phyloP scores from a whole-genome alignment of 2,797 vertebrate genomes.

The Neosilurus mollespiculum region DNA sequence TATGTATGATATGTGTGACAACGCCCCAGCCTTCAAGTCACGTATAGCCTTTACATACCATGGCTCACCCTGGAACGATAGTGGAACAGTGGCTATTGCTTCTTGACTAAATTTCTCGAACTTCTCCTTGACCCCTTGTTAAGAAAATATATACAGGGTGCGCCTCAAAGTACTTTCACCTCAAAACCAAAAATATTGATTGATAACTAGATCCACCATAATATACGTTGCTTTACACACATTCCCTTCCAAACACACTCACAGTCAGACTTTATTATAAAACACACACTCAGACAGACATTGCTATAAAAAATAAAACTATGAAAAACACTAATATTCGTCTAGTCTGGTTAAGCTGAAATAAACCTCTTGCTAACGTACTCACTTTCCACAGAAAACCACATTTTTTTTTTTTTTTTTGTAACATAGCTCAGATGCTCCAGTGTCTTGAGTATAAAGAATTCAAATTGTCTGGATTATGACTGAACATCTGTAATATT shows the following conservation, averaged over 20 bases:
- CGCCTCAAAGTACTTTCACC: not conserved
- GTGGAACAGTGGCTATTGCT: too few species aligned
- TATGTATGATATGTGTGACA: too few species aligned
- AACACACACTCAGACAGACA: not conserved
- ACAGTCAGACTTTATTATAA: too few species aligned
- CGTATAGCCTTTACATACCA: too few species aligned
- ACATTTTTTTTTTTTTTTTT: too few species aligned
- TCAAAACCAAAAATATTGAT: not conserved
- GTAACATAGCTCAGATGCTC: constrained; percentile 6
- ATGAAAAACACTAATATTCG: not conserved
- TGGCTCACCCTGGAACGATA: too few species aligned
- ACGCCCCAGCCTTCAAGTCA: too few species aligned
- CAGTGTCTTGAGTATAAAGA: not conserved
- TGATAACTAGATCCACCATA: not conserved
- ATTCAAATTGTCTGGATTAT: constrained; percentile 1
- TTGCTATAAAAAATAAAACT: not conserved
- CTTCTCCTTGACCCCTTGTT: not conserved
- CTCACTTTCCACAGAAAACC: constrained; percentile 10
- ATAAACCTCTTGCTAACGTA: not conserved
- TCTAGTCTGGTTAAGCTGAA: not conserved
- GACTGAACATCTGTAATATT: constrained; percentile 9
- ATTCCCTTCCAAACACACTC: not conserved
- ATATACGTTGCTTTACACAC: not conserved
- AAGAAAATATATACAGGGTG: not conserved
- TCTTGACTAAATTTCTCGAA: not conserved